These are phyloP conservation scores for Scaptomyza polygonia DNA, from an alignment of 2,888 invertebrate genomes.

Conservation along the genomic window DNA sequence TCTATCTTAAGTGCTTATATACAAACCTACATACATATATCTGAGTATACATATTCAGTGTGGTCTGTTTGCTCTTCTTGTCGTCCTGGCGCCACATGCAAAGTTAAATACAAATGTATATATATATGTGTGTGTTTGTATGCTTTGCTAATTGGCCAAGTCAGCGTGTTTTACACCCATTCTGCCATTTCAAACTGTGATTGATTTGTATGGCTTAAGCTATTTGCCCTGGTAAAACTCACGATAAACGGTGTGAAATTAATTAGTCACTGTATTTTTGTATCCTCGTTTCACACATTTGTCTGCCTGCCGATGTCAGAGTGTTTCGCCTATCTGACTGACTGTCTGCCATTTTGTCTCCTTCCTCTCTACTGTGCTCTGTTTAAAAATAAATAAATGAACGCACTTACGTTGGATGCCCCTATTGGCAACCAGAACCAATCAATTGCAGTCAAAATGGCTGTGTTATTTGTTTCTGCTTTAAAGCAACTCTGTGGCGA, in stretches of 20 bases:
- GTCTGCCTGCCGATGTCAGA: slow-evolving; percentile 24
- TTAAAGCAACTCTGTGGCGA: slow-evolving; percentile 18
- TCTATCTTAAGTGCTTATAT: slow-evolving; percentile 73
- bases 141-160: slow-evolving; percentile 73
- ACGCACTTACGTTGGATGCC: slow-evolving; percentile 42
- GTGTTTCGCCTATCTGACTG: slow-evolving; percentile 42
- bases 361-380: slow-evolving; percentile 7
- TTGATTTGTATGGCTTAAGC: slow-evolving; percentile 75
- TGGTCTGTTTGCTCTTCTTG: slow-evolving; percentile 22
- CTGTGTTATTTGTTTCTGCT: slow-evolving; percentile 40
- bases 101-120: slow-evolving; percentile 50
- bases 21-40: not conserved
- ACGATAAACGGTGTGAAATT: slow-evolving; percentile 76
- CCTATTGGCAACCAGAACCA: slow-evolving; percentile 32
- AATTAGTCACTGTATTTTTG: slow-evolving; percentile 61
- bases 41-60: not conserved
- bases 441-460: slow-evolving; percentile 58
- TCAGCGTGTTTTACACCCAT: slow-evolving; percentile 10
- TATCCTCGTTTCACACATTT: slow-evolving; percentile 15
- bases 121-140: slow-evolving; percentile 31
- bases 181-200: slow-evolving; percentile 32
- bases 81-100: slow-evolving; percentile 66
- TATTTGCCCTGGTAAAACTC: slow-evolving; percentile 60
- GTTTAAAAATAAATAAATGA: slow-evolving; percentile 74
- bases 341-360: slow-evolving; percentile 2